Conservation (phyloP, 1,140 invertebrate genomes). For the Catajapyx aquilonaris region DNA sequence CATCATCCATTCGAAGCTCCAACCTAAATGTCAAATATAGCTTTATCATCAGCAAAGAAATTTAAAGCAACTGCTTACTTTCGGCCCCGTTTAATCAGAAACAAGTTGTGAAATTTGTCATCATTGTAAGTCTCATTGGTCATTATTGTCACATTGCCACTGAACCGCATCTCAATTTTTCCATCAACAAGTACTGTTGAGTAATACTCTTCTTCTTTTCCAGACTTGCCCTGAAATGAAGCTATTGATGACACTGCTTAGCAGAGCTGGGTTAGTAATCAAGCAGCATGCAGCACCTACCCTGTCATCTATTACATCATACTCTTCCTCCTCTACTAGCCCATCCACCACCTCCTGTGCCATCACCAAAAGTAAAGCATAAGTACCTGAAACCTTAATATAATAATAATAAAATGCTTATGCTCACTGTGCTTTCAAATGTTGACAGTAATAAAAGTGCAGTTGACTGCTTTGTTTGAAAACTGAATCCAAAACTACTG, state of each 20-base stretch:
- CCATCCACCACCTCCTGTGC: no score
- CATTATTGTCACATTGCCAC: slow-evolving; percentile 8
- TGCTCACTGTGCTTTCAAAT: slow-evolving; percentile 29
- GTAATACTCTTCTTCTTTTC: slow-evolving; percentile 16
- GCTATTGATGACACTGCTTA: no score
- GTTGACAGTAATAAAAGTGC: slow-evolving; percentile 53
- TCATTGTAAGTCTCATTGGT: slow-evolving; percentile 21
- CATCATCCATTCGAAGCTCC: slow-evolving; percentile 45
- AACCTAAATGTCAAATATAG: slow-evolving; percentile 18
- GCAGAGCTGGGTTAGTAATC: no score
- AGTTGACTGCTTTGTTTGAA: slow-evolving; percentile 43
- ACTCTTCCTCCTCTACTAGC: not conserved
- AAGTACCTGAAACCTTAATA: no score
- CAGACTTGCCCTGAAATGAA: slow-evolving; percentile 2
- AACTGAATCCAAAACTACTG: slow-evolving; percentile 47
- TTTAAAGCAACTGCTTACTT: slow-evolving; percentile 12
- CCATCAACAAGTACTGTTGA: slow-evolving; percentile 20
- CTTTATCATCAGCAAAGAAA: slow-evolving; percentile 2
- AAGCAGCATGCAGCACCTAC: no score
- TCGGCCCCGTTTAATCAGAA: slow-evolving; percentile 22
- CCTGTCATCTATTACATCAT: not conserved
- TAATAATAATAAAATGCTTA: slow-evolving; percentile 14
- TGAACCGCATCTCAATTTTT: slow-evolving; percentile 18
- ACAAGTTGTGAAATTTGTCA: slow-evolving; percentile 23
- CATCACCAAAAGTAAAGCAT: no score